Conservation (phyloP, 2,113 vertebrate genomes). For the Chaetops frenatus region DNA sequence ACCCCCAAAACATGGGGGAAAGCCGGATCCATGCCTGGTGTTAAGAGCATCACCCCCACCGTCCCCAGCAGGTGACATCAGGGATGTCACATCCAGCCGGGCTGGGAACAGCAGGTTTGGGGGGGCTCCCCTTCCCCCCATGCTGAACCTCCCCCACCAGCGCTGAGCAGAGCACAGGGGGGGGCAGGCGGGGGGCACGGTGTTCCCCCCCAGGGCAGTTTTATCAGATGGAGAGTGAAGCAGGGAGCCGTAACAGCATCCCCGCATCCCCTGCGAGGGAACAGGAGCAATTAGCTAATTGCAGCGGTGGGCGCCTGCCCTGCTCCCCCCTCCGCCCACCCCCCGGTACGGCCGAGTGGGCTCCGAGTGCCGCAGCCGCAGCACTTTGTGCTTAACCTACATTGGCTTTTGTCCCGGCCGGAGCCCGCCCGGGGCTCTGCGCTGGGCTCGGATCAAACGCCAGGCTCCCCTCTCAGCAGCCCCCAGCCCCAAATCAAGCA, state of each 20-base stretch:
- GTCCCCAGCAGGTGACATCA: neutral
- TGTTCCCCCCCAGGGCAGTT: neutral
- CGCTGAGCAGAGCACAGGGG: fast-evolving
- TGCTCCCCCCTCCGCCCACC: neutral
- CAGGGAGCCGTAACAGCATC: neutral
- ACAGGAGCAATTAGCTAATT: slow-evolving; percentile 35
- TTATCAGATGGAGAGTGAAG: neutral
- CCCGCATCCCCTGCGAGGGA: fast-evolving
- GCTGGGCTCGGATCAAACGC: fast-evolving
- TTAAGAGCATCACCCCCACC: neutral
- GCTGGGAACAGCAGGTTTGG: neutral
- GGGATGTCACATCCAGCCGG: fast-evolving
- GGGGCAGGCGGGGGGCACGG: neutral
- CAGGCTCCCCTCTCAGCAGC: neutral
- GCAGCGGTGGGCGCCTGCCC: neutral
- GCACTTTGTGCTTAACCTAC: slow-evolving; percentile 22
- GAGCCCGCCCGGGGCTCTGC: neutral
- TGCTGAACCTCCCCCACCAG: fast-evolving
- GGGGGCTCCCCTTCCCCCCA: neutral
- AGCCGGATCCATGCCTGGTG: fast-evolving
- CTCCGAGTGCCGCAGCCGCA: neutral
- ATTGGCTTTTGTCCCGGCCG: neutral
- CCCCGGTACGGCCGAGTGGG: fast-evolving
- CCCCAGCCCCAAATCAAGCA: neutral
- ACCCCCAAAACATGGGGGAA: fast-evolving